A percentile compares a stretch with the other conserved stretches of the same genome.
Conservation (phyloP, 1,140 invertebrate species). For the Rhopalosiphum padi region DNA sequence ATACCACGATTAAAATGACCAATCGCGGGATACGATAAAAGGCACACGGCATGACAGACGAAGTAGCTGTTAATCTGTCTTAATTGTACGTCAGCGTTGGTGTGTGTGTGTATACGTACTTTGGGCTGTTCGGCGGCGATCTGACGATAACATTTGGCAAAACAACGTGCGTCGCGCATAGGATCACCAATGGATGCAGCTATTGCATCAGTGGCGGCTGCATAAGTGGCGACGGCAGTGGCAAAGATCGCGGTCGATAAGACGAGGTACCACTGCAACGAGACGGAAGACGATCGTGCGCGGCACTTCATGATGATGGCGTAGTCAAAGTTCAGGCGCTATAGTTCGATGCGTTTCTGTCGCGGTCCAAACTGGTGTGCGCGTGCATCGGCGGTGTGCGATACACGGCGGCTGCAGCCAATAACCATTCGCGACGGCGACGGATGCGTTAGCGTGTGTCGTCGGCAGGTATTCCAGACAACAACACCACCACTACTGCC, state of each 20-base stretch:
- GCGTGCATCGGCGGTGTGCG: neutral
- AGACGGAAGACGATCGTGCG: neutral
- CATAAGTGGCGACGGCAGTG: neutral
- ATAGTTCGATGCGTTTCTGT: neutral
- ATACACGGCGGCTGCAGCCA: neutral
- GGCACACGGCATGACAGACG: no score
- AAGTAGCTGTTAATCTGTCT: neutral
- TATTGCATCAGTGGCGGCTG: neutral
- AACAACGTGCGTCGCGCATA: constrained; percentile 1
- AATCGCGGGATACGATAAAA: neutral
- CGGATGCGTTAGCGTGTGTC: constrained; percentile 23
- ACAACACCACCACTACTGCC: neutral
- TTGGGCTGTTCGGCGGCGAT: constrained; percentile 4
- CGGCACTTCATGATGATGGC: neutral
- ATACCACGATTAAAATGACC: neutral
- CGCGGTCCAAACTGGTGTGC: neutral
- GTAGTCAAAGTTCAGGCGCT: neutral
- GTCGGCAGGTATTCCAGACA: constrained; percentile 20
- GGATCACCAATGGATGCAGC: neutral
- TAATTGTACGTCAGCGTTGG: neutral
- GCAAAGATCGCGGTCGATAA: neutral
- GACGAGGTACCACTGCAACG: neutral
- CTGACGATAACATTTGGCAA: constrained; percentile 31
- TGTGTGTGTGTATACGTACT: constrained; percentile 2
- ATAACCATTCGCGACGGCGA: neutral